Base-by-base conservation (phyloP, 2,797 vertebrate genomes). In the Orestias chungarensis region DNA sequence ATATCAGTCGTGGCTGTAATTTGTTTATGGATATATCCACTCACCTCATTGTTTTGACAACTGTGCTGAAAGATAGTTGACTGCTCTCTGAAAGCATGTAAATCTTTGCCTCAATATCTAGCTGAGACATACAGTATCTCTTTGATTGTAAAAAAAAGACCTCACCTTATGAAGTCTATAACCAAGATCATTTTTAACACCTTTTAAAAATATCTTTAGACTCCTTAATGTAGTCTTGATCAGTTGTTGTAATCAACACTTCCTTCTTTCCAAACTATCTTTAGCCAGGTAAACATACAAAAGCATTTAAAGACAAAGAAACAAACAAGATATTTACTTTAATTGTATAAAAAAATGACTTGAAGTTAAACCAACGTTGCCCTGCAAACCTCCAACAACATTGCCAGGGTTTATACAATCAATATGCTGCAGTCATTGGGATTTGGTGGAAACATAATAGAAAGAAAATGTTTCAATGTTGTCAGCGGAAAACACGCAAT, bases 1-100 rank as follows among this genome's bases (percentile, higher is more conserved):
- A 42, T 40, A 42, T 25, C 38, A n/a, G 59, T 42, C 0, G 23
- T 42, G 59, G 23, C 4, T 62, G 35, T 62, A 62, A 62, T 62
- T 62, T 62, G 23, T 62, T 42, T 42, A 40, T 6, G 12, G 38
- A 62, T 62, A 62, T 42, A 25, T 62, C 12, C 14, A 62, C 6
- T 40, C 35, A 12, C 57, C n/a, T 62, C 23, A 62, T 62, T 25
- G 38, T 40, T 62, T 62, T 62, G 35, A 62, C 35, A 62, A 62
- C 59, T 6, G 1, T 23, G 59, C 35, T 40, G 59, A 62, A 35
- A 40, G 35, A 62, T 5, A 12, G 25, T 42, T 38, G 12, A 15
- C 35, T 42, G 59, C 59, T 62, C 35, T 62, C 23, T 62, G 59
- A 62, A 62, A 40, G 20, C 8, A 38, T 62, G 35, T 62, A 42